Base-by-base conservation (phyloP, 2,797 vertebrate genomes). In the Carcharodon carcharias region DNA sequence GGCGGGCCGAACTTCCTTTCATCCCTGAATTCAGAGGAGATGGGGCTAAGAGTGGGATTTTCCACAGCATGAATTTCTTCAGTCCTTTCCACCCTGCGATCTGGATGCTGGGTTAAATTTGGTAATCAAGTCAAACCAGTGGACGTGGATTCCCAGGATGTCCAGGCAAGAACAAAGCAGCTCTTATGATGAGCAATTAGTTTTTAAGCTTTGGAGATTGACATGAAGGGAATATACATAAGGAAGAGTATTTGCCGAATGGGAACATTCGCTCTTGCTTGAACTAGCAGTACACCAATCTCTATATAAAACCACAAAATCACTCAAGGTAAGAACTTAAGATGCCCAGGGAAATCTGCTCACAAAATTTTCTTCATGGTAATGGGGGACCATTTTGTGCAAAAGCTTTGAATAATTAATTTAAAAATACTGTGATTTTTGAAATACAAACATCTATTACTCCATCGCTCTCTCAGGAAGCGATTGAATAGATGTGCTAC, bases 181-280 rank as follows among this genome's bases (percentile, higher is more conserved):
- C 63, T 93, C 61, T 40, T 67, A 65, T 93, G 61, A 93, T 67
- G 63, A 50, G n/a, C 91, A 67, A 93, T 93, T 93, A 93, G 91
- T 45, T 21, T 93, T 93, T 67, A 45, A 67, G 21, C 91, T 93
- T 40, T 93, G 63, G 63, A 93, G 91, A 93, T 67, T 93, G 91
- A 1, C 91, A 93, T 23, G n/a, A 93, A 93, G 61, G 91, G 63
- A 93, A 93, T 45, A 65, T 65, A 45, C 21, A 67, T 23, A 67
- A 50, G 26, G n/a, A 67, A 65, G 8, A 18, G 1, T 91, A n/a
- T 21, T 91, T 91, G 58, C 88, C 93, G 63, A 93, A 93, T 45
- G 21, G 21, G 61, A 40, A 40, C 63, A 28, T 21, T 4, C 65
- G 21, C 21, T 67, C 23, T 26, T 23, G n/a, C 93, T 93, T n/a